Conservation (phyloP, 2,113 vertebrate species). For the Peucedramus taeniatus region DNA sequence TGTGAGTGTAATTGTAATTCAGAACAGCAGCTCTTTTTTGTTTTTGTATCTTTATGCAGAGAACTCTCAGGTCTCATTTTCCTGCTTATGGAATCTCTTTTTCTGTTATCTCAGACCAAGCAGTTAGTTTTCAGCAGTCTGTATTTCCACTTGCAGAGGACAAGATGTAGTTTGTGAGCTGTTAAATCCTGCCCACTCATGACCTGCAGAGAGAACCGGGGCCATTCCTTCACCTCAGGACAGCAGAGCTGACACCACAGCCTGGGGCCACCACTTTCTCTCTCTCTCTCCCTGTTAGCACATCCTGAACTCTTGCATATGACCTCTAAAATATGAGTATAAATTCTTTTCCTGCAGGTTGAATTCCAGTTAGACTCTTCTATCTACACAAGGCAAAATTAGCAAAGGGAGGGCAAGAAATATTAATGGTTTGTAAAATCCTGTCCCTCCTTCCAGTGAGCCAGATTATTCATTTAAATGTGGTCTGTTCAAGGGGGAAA, state of each 20-base stretch:
- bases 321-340: neutral
- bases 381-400: neutral
- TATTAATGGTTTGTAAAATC: neutral
- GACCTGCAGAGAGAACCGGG: neutral
- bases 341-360: neutral
- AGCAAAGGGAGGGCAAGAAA: neutral
- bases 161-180: neutral
- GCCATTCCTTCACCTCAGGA: neutral
- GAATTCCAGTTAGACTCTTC: neutral
- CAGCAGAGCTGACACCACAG: neutral
- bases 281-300: neutral
- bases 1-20: neutral
- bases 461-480: neutral
- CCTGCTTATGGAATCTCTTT: neutral
- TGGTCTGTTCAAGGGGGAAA: neutral
- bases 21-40: neutral
- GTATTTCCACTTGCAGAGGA: neutral
- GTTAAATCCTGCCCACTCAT: neutral
- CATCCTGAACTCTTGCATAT: neutral
- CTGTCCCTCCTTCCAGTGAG: neutral
- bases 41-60: neutral
- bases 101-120: neutral
- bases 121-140: neutral
- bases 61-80: neutral
- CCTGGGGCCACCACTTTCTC: neutral